Percentiles rank a stretch among this genome's conserved stretches.
Evolutionary conservation across 1,140 invertebrate genomes (phyloP).

Genomic region (Leptinotarsa undecemlineata): DNA sequence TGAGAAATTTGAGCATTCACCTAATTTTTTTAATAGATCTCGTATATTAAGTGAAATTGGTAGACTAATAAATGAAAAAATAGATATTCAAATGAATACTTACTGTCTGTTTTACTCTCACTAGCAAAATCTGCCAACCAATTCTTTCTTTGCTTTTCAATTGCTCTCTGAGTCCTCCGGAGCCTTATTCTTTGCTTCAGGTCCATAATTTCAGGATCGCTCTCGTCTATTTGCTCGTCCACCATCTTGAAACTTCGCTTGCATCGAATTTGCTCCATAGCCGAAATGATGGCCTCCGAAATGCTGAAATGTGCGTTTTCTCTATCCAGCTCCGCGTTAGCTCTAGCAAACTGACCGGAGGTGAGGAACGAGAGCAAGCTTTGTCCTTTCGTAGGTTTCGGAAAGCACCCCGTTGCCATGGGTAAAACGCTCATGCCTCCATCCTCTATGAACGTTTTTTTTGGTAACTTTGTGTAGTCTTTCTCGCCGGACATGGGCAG

Average conservation of each 20-base stretch:
- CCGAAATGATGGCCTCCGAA: constrained; percentile 82
- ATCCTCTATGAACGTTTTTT: constrained; percentile 69
- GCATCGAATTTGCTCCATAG: constrained; percentile 74
- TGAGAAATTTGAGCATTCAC: too few species aligned
- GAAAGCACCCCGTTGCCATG: constrained; percentile 65
- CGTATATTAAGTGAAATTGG: too few species aligned
- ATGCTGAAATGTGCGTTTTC: constrained; percentile 88
- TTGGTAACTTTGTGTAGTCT: constrained; percentile 58
- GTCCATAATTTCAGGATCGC: constrained; percentile 70
- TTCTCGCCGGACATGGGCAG: constrained; percentile 60
- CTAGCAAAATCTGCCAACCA: constrained; percentile 52
- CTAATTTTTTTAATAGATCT: too few species aligned
- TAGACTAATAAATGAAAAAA: neutral
- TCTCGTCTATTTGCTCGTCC: constrained; percentile 64
- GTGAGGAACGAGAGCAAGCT: constrained; percentile 75
- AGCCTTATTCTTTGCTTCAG: constrained; percentile 69
- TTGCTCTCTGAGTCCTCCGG: constrained; percentile 59
- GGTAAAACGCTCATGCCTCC: constrained; percentile 62
- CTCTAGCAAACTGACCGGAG: constrained; percentile 70
- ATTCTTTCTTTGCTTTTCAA: constrained; percentile 56
- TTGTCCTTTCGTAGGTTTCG: constrained; percentile 71
- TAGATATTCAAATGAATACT: constrained; percentile 41
- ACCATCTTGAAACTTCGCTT: constrained; percentile 49
- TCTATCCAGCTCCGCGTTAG: constrained; percentile 78
- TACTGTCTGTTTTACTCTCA: constrained; percentile 66